Evolutionary conservation across 2,113 vertebrate genomes (phyloP).

Genomic region (Crotalus horridus): DNA sequence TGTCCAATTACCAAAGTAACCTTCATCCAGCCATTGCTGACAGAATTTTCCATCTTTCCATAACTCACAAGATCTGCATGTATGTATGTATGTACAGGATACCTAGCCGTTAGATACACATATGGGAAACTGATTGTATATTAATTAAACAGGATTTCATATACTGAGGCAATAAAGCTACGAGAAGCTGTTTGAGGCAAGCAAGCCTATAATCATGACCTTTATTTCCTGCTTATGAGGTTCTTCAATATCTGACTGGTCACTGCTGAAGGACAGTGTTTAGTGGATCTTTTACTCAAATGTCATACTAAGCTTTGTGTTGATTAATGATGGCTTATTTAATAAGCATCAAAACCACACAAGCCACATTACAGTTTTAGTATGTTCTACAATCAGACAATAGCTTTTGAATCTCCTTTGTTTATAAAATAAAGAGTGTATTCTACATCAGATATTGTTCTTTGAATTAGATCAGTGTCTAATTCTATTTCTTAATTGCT

Average conservation of each 20-base stretch:
- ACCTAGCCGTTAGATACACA: neutral
- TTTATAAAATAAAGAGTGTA: neutral
- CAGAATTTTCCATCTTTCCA: neutral
- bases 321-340: neutral
- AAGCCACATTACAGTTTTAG: neutral
- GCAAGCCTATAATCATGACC: neutral
- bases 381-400: neutral
- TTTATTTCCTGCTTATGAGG: neutral
- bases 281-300: neutral
- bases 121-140: neutral
- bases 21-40: neutral
- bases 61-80: neutral
- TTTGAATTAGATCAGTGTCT: neutral
- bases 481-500: neutral
- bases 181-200: neutral
- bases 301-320: neutral
- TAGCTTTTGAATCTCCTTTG: neutral
- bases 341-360: neutral
- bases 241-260: neutral
- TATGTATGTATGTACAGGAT: neutral
- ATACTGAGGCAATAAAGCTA: neutral
- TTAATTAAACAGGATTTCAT: neutral
- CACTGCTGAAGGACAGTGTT: neutral
- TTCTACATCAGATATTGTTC: neutral
- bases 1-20: neutral